Evolutionary conservation across 2,797 vertebrate species (phyloP).

Genomic region (Okamejei kenojei): DNA sequence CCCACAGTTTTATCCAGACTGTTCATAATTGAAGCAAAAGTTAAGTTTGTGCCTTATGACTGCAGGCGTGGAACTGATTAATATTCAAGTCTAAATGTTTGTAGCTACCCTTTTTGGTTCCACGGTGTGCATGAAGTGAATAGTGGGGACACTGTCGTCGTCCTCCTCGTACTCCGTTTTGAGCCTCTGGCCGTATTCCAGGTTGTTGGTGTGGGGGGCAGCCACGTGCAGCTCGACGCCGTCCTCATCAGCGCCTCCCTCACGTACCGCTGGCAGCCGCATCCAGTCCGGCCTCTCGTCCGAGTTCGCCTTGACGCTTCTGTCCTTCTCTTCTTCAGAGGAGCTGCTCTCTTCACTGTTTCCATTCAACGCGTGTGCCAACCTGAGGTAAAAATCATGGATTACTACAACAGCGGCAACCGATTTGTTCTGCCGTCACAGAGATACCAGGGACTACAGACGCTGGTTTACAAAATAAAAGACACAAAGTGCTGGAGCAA

Average conservation of each 20-base stretch:
- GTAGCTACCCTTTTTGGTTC: constrained; percentile 83
- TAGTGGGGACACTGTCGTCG: constrained; percentile 65
- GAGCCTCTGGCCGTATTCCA: constrained; percentile 49
- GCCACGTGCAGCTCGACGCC: constrained; percentile 41
- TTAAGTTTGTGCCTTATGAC: too few relatives aligned
- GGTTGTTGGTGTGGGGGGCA: constrained; percentile 45
- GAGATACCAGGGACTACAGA: too few relatives aligned
- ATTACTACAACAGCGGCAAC: neutral
- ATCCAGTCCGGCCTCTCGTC: constrained; percentile 42
- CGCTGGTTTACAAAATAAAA: too few relatives aligned
- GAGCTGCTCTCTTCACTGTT: constrained; percentile 71
- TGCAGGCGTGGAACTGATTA: neutral
- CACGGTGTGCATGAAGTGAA: constrained; percentile 88
- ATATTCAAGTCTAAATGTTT: constrained; percentile 28
- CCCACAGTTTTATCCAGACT: too few relatives aligned
- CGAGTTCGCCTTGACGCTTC: constrained; percentile 47
- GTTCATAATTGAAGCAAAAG: too few relatives aligned
- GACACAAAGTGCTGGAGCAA: too few relatives aligned
- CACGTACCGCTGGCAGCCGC: constrained; percentile 41
- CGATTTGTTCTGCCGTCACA: too few relatives aligned
- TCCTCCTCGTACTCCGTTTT: constrained; percentile 50
- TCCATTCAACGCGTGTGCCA: constrained; percentile 59
- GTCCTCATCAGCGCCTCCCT: constrained; percentile 43
- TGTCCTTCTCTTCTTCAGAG: constrained; percentile 74
- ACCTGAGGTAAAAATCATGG: constrained; percentile 60